Evolutionary conservation across 2,797 vertebrate species (phyloP).

Genomic region (Morus bassanus): DNA sequence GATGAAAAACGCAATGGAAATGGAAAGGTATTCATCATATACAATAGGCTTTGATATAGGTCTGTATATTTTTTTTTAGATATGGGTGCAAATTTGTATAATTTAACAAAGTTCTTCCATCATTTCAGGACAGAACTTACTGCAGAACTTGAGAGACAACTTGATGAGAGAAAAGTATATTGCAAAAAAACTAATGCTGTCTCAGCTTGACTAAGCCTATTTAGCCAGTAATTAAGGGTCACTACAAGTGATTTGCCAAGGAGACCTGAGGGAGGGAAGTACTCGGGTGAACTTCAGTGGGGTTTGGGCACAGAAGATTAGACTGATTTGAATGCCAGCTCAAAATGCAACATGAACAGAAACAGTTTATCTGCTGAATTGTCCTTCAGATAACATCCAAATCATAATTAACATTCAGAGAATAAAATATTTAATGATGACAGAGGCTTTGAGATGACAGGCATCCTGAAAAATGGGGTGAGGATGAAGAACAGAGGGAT

Average conservation of each 20-base stretch:
- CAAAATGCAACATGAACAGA: not conserved
- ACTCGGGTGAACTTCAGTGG: not conserved
- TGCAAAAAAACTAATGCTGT: not conserved
- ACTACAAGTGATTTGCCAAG: not conserved
- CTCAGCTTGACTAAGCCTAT: not conserved
- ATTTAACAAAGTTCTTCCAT: not conserved
- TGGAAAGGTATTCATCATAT: not conserved
- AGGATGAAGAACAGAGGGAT: not conserved
- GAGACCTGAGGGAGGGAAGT: not conserved
- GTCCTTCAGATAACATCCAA: not conserved
- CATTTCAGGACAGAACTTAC: not conserved
- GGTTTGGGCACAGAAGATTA: not conserved
- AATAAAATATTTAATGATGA: not conserved
- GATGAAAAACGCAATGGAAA: not conserved
- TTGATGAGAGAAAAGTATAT: not conserved
- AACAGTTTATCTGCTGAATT: not conserved
- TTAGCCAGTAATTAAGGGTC: not conserved
- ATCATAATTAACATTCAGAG: not conserved
- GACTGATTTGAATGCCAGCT: not conserved
- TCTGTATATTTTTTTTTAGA: not conserved
- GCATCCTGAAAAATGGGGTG: not conserved
- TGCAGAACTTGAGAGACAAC: not conserved
- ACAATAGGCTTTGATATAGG: not conserved
- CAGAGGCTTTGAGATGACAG: not conserved
- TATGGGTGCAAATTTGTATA: not conserved